These are phyloP conservation scores for Camelus bactrianus DNA, from an alignment of 2,113 vertebrate species.

Conservation along the genomic window DNA sequence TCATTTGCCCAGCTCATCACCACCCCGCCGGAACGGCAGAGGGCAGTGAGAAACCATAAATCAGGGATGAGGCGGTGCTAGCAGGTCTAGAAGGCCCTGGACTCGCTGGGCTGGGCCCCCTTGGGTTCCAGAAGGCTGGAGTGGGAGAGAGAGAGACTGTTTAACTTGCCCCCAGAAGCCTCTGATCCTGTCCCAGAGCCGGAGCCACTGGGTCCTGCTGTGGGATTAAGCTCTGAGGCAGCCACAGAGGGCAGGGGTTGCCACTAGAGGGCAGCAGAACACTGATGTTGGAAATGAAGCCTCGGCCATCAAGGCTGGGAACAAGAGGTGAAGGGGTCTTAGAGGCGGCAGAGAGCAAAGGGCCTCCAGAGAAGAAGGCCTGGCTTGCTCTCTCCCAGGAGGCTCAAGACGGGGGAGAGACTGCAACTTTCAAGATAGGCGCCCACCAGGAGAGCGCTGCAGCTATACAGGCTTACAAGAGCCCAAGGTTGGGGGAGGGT, in stretches of 20 bases:
- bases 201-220: no score
- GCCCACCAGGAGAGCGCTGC: neutral
- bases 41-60: neutral
- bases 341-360: rapidly evolving
- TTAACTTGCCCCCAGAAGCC: neutral
- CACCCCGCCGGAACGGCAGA: neutral
- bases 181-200: neutral
- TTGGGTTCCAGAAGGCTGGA: neutral
- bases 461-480: neutral
- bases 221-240: neutral
- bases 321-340: rapidly evolving
- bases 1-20: neutral
- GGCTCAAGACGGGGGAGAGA: neutral
- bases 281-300: neutral
- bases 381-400: neutral
- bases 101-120: rapidly evolving
- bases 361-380: neutral
- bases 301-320: neutral
- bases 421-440: neutral
- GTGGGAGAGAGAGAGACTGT: neutral
- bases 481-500: neutral
- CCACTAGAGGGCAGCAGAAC: constrained; percentile 28
- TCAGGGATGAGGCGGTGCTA: neutral
- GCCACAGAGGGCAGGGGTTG: neutral
- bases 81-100: no score